phyloP scores from a whole-genome alignment of 2,888 invertebrate species.

The Lycophotia porphyrea region DNA sequence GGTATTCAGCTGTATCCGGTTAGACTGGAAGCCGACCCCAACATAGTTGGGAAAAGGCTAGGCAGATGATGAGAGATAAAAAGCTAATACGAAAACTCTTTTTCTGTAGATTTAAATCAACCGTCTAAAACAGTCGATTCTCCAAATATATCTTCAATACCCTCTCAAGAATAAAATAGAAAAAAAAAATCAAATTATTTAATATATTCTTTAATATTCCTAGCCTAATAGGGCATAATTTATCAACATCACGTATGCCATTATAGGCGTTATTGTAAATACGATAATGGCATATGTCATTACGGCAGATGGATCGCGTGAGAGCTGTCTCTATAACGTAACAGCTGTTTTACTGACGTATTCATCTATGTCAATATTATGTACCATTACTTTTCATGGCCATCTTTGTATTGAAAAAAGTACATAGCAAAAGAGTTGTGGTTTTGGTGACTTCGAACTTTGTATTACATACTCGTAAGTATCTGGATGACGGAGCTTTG shows the following conservation, averaged over 20 bases:
- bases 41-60: no score
- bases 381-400: conserved; percentile 13
- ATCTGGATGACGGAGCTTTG: no score
- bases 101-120: neutral
- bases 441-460: neutral
- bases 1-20: no score
- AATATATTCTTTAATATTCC: conserved; percentile 13
- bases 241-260: conserved; percentile 54
- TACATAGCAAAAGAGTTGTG: neutral
- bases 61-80: neutral
- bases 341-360: conserved; percentile 31
- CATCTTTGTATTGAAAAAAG: neutral
- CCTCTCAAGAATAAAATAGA: neutral
- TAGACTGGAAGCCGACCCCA: no score
- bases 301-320: conserved; percentile 54
- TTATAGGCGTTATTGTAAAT: conserved; percentile 60
- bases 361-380: conserved; percentile 3
- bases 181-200: conserved; percentile 1
- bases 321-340: conserved; percentile 27
- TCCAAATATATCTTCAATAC: neutral
- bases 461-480: neutral
- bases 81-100: neutral
- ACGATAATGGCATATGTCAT: conserved; percentile 61
- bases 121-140: neutral
- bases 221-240: conserved; percentile 41